Percentiles rank a stretch among this genome's conserved stretches.
Evolutionary conservation across 2,888 invertebrate genomes (phyloP).

Genomic region (Scotopteryx bipunctaria): DNA sequence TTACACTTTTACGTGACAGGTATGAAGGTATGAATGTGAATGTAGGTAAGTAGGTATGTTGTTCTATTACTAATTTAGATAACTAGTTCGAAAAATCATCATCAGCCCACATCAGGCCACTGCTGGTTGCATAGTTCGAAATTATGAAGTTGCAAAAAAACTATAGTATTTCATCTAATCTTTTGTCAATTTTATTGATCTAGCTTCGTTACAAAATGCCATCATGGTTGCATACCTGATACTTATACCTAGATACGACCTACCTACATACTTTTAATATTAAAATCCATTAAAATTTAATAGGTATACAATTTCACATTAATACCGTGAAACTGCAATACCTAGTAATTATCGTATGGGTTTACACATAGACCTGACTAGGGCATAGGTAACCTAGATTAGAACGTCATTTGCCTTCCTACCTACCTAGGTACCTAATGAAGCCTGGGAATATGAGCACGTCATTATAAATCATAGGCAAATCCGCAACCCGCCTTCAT

Average conservation of each 20-base stretch:
- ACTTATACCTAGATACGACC: too few relatives aligned
- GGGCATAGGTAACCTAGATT: conserved; percentile 23
- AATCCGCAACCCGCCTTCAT: conserved; percentile 34
- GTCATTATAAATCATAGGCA: conserved; percentile 28
- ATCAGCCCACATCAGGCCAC: too few relatives aligned
- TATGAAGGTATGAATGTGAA: too few relatives aligned
- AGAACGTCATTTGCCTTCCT: conserved; percentile 16
- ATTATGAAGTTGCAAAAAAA: neutral
- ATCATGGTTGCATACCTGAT: neutral
- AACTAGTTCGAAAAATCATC: too few relatives aligned
- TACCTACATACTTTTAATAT: neutral
- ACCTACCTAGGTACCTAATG: conserved; percentile 3
- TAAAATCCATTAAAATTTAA: conserved; percentile 4
- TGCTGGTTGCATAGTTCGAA: too few relatives aligned
- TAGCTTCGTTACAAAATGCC: neutral
- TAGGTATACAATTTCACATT: conserved; percentile 22
- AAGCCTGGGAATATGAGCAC: conserved; percentile 30
- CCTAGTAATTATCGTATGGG: conserved; percentile 20
- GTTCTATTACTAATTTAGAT: neutral
- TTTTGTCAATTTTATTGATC: neutral
- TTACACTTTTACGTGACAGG: conserved; percentile 8
- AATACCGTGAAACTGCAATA: conserved; percentile 19
- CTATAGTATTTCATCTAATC: too few relatives aligned
- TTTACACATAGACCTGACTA: conserved; percentile 20
- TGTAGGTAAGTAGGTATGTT: too few relatives aligned